Base-by-base conservation (phyloP, 2,797 vertebrate genomes). In the Odontamblyopus rebecca region DNA sequence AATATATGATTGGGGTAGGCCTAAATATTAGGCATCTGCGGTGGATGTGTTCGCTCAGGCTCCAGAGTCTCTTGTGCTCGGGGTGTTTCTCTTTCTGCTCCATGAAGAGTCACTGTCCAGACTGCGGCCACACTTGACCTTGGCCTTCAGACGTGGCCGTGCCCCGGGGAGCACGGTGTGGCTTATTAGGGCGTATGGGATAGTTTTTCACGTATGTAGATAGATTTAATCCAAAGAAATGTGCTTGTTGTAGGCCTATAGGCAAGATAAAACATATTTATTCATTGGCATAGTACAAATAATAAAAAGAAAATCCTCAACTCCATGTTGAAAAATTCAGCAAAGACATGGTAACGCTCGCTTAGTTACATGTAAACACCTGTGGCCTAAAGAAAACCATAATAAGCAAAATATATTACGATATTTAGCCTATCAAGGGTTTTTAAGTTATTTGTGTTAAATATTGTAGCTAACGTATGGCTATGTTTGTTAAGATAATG, bases 51-150 rank as follows among this genome's bases (percentile, higher is more conserved):
- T 44, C 44, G 44, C 44, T 3, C 44, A 48, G 44, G 44, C 44
- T 48, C 44, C 13, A 4, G 16, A 48, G 1, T 44, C 12, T 44
- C 12, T 13, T 1, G 11, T 15, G 51, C 78, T 83, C 85, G 78
- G 80, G 84, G 69, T 44, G 41, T 44, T 44, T 44, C 12, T 44
- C 41, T 44, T 44, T 44, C 41, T 44, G 41, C 41, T 44, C 12
- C 41, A 13, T 87, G 74, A 56, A 74, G 76, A 71, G 80, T 69
- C 85, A 92, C 86, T 92, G 95, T 93, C 93, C 87, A 93, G 94
- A 93, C 94, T 89, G 87, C 89, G 94, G 80, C 95, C 95, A 95
- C 97, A 96, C 98, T 99, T 99, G 98, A 99, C 97, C 97, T 99
- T 99, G 97, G 96, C 96, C 96, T 96, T 94, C 80, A 93, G 93